A percentile compares a stretch with the other conserved stretches of the same genome.
These are phyloP conservation scores for Ascidia mentula DNA, from an alignment of 23 tunicate genomes.

Conservation along the genomic window DNA sequence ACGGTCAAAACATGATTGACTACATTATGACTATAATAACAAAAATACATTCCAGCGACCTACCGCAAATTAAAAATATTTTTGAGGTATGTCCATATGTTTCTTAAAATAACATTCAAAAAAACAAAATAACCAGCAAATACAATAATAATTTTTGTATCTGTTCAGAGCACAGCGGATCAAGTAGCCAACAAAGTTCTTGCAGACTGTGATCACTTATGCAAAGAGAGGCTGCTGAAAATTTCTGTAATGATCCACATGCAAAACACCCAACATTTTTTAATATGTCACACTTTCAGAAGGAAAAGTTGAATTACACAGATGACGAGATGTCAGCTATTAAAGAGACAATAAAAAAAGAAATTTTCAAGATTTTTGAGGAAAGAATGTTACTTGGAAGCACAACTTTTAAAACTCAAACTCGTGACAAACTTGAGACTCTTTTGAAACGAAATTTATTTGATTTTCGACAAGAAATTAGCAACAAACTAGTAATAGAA, in stretches of 20 bases:
- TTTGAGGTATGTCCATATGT: background rate
- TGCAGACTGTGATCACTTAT: background rate
- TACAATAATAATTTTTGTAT: background rate
- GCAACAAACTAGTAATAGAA: background rate
- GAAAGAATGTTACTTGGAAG: background rate
- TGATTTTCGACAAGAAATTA: background rate
- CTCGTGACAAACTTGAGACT: background rate
- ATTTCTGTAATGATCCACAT: background rate
- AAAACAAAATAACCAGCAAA: background rate
- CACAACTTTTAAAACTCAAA: background rate
- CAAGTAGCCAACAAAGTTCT: background rate
- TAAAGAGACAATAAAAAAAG: background rate
- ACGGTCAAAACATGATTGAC: background rate
- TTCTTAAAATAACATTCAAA: too few relatives aligned
- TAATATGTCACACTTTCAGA: too few relatives aligned
- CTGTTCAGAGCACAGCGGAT: background rate
- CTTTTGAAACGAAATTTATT: background rate
- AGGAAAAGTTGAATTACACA: background rate
- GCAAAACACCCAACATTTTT: too few relatives aligned
- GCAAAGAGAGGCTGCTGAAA: background rate
- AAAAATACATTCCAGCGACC: background rate
- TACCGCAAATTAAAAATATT: background rate
- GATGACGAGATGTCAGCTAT: background rate
- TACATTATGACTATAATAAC: background rate
- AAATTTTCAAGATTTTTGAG: background rate